Percentiles rank a stretch among this genome's conserved stretches.
phyloP scores from a whole-genome alignment of 2,888 invertebrate genomes.

The Palloptera scutellata region DNA sequence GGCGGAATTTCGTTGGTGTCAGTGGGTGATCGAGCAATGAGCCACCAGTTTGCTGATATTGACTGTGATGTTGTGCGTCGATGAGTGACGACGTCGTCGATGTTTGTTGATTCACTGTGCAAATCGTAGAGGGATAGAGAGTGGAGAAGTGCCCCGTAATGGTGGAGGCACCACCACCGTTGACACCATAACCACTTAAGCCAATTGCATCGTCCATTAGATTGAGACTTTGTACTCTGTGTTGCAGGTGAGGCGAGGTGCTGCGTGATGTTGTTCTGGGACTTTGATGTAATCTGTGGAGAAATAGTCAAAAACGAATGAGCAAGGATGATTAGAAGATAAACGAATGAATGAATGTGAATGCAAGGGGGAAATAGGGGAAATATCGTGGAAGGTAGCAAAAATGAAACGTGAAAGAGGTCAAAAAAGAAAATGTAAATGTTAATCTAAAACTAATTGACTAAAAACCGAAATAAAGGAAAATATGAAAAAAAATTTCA shows the following conservation, averaged over 20 bases:
- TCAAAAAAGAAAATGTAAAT: no score
- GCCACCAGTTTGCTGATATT: conserved; percentile 63
- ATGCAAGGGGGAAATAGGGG: not conserved
- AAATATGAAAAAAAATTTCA: not conserved
- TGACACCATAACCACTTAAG: conserved; percentile 34
- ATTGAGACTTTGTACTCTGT: conserved; percentile 63
- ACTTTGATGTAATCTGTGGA: conserved; percentile 61
- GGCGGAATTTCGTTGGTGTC: conserved; percentile 62
- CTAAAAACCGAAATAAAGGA: no score
- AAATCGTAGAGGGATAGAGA: conserved; percentile 59
- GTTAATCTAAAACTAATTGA: no score
- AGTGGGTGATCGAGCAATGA: conserved; percentile 63
- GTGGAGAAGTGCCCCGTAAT: conserved; percentile 57
- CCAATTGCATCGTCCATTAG: conserved; percentile 60
- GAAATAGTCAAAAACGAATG: conserved; percentile 24
- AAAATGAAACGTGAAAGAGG: no score
- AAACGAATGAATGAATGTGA: not conserved
- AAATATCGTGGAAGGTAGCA: not conserved
- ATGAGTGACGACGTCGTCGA: conserved; percentile 62
- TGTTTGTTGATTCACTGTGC: conserved; percentile 60
- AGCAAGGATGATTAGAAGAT: conserved; percentile 7
- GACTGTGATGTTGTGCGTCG: conserved; percentile 61
- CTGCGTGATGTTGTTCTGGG: conserved; percentile 64
- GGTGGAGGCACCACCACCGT: conserved; percentile 45
- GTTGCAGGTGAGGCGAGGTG: conserved; percentile 64